Evolutionary conservation across 1,140 invertebrate genomes (phyloP).

Genomic region (Bicyclus anynana): DNA sequence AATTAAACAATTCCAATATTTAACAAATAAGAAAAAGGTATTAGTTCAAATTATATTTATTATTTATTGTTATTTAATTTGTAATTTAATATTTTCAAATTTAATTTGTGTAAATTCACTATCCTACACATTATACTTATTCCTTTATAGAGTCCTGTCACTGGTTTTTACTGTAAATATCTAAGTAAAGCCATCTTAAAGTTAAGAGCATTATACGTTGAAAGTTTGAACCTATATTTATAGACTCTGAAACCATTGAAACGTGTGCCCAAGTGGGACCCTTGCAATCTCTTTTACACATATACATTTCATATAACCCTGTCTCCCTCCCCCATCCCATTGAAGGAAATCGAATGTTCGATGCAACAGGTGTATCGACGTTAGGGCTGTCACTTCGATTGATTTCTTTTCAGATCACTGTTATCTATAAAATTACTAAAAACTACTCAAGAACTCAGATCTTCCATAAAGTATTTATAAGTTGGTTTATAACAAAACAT

Average conservation of each 20-base stretch:
- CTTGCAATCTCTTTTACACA: conserved; percentile 41
- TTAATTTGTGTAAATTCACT: too few relatives aligned
- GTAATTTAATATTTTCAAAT: too few relatives aligned
- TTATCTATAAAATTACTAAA: neutral
- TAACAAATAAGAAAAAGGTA: too few relatives aligned
- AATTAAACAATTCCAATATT: too few relatives aligned
- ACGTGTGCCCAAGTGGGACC: conserved; percentile 67
- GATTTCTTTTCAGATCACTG: conserved; percentile 30
- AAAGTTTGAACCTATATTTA: conserved; percentile 65
- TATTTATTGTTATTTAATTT: too few relatives aligned
- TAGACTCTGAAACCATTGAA: conserved; percentile 64
- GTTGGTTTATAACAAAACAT: too few relatives aligned
- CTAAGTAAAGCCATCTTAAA: conserved; percentile 45
- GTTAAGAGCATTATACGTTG: conserved; percentile 14
- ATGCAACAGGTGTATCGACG: conserved; percentile 70
- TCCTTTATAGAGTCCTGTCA: too few relatives aligned
- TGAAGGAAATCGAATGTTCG: conserved; percentile 73
- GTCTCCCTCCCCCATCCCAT: conserved; percentile 52
- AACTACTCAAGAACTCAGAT: too few relatives aligned
- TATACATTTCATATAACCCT: conserved; percentile 16
- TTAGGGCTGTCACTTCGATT: conserved; percentile 59
- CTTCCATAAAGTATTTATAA: too few relatives aligned
- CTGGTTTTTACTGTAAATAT: too few relatives aligned
- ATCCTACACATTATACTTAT: too few relatives aligned
- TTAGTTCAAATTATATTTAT: too few relatives aligned